Percentiles rank a stretch among this genome's conserved stretches.
phyloP scores from a whole-genome alignment of 1,140 invertebrate genomes.

The Polypedilum vanderplanki region DNA sequence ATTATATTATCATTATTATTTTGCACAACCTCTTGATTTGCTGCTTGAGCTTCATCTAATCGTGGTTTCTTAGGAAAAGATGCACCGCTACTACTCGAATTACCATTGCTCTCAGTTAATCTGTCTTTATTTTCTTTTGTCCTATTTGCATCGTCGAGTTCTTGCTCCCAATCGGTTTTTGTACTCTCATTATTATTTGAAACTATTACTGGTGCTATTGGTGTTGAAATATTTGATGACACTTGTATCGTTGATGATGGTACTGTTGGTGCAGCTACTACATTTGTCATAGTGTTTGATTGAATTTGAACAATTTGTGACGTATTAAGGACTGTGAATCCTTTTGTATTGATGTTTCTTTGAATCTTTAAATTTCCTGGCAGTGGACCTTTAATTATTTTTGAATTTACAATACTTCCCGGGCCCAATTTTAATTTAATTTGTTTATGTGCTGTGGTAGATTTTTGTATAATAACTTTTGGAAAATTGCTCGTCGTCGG shows the following conservation, averaged over 20 bases:
- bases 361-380: neutral
- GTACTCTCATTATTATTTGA: neutral
- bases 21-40: neutral
- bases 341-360: neutral
- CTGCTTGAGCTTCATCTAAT: neutral
- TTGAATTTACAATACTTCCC: neutral
- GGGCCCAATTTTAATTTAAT: neutral
- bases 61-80: neutral
- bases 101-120: neutral
- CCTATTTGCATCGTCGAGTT: neutral
- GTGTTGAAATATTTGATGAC: neutral
- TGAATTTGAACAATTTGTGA: conserved; percentile 21
- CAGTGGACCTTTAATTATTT: conserved; percentile 12
- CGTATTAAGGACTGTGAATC: neutral
- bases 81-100: neutral
- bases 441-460: neutral
- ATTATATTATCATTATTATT: conserved; percentile 17
- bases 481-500: neutral
- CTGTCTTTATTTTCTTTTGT: neutral
- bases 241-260: too few relatives aligned
- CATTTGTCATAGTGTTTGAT: neutral
- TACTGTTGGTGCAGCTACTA: too few relatives aligned
- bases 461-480: conserved; percentile 15
- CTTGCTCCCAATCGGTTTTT: conserved; percentile 25
- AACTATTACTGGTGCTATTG: neutral